Evolutionary conservation across 2,888 invertebrate genomes (phyloP).

Genomic region (Imbricaverruca yamaguchii): DNA sequence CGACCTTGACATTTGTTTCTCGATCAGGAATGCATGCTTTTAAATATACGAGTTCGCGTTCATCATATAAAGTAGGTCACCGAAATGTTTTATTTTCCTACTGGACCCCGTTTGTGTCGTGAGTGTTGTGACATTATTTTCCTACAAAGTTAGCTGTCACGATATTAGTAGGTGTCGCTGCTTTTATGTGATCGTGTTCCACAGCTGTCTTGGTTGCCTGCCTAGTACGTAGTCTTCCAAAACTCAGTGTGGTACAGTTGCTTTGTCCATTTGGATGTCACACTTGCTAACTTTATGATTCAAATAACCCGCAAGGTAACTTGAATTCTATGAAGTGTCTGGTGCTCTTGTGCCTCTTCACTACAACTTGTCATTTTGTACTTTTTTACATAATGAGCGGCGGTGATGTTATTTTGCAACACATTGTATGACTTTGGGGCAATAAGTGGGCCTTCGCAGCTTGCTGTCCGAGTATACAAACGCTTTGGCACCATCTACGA

Average conservation of each 20-base stretch:
- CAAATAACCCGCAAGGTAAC: background rate
- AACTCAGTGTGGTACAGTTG: slow-evolving; percentile 3
- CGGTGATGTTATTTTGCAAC: slow-evolving; percentile 15
- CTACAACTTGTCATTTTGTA: slow-evolving; percentile 6
- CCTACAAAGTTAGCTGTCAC: slow-evolving; percentile 6
- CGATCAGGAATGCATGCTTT: slow-evolving; percentile 6
- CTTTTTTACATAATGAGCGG: slow-evolving; percentile 7
- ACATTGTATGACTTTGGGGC: slow-evolving; percentile 10
- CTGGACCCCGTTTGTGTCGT: background rate
- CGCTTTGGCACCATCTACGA: background rate
- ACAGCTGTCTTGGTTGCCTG: background rate
- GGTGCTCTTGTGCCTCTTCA: background rate
- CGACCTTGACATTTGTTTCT: background rate
- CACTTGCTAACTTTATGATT: background rate
- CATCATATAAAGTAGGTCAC: slow-evolving; percentile 2
- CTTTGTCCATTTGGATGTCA: slow-evolving; percentile 9
- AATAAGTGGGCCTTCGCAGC: slow-evolving; percentile 12
- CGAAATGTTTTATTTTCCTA: slow-evolving; percentile 1
- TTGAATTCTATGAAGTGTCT: background rate
- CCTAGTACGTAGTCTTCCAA: slow-evolving; percentile 16
- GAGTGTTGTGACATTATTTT: background rate
- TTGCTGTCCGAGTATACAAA: background rate
- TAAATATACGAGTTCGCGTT: slow-evolving; percentile 1
- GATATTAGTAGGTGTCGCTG: background rate
- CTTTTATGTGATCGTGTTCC: slow-evolving; percentile 1